Evolutionary conservation across 2,888 invertebrate genomes (phyloP).

Genomic region (Chorisops tibialis): DNA sequence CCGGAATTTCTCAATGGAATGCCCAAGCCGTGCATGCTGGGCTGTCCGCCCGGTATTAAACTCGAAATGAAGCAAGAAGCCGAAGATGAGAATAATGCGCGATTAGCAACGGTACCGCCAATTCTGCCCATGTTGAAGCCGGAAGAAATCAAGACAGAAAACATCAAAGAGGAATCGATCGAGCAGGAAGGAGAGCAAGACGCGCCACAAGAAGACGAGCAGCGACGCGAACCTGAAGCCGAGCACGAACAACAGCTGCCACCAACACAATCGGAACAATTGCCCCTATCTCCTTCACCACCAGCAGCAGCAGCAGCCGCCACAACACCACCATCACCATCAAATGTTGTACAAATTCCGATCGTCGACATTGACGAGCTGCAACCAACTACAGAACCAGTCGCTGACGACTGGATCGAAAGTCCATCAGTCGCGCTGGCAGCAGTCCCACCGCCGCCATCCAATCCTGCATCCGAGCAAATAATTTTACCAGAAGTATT

Average conservation of each 20-base stretch:
- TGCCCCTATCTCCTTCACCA: neutral
- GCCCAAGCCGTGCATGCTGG: conserved; percentile 18
- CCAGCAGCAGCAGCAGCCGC: neutral
- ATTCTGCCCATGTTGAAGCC: conserved; percentile 1
- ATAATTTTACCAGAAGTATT: neutral
- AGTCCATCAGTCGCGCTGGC: neutral
- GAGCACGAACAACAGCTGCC: neutral
- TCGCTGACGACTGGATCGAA: neutral
- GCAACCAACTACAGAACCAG: neutral
- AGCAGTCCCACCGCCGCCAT: neutral
- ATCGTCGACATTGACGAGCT: no score
- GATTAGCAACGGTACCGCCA: neutral
- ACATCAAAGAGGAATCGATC: neutral
- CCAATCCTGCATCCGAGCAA: no score
- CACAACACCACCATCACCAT: neutral
- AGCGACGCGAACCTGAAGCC: neutral
- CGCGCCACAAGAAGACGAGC: neutral
- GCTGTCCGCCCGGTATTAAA: conserved; percentile 15
- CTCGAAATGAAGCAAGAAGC: conserved; percentile 1
- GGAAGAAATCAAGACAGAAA: conserved; percentile 1
- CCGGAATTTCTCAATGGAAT: conserved; percentile 28
- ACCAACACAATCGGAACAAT: neutral
- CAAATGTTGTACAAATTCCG: neutral
- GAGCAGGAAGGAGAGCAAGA: neutral
- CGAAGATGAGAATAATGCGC: neutral